A percentile compares a stretch with the other conserved stretches of the same genome.
Evolutionary conservation across 2,888 invertebrate species (phyloP).

Genomic region (Cyclophora punctaria): DNA sequence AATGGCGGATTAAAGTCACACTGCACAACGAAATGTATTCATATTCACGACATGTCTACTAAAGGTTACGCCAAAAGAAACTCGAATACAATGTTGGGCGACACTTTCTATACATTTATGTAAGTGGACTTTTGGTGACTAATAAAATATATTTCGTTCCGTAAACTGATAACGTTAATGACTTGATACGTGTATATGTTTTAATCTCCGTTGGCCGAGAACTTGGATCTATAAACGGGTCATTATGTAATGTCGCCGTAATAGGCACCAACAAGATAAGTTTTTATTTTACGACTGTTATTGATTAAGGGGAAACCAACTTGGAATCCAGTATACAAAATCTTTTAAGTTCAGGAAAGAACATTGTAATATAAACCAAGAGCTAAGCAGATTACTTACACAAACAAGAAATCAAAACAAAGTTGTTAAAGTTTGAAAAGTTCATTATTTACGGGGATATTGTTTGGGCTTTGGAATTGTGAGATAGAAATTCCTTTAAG

Average conservation of each 20-base stretch:
- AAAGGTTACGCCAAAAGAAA: constrained; percentile 46
- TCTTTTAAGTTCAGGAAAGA: too few species aligned
- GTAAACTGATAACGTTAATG: constrained; percentile 19
- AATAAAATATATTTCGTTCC: constrained; percentile 19
- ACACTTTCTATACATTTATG: constrained; percentile 56
- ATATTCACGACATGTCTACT: constrained; percentile 50
- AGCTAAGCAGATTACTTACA: too few species aligned
- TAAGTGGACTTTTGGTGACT: constrained; percentile 25
- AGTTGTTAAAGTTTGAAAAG: too few species aligned
- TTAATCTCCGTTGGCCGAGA: constrained; percentile 26
- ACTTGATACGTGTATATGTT: constrained; percentile 12
- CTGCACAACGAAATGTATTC: constrained; percentile 47
- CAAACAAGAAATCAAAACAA: too few species aligned
- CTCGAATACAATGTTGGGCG: constrained; percentile 43
- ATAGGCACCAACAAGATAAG: constrained; percentile 1
- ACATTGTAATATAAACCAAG: too few species aligned
- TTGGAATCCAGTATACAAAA: too few species aligned
- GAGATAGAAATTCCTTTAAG: too few species aligned
- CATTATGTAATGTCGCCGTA: constrained; percentile 17
- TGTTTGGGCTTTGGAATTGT: too few species aligned
- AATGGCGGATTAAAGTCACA: constrained; percentile 46
- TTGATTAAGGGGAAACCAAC: too few species aligned
- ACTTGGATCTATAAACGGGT: constrained; percentile 23
- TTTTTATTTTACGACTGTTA: constrained; percentile 2
- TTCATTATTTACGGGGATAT: too few species aligned